Evolutionary conservation across 2,797 vertebrate genomes (phyloP).

Genomic region (Darevskia mixta): DNA sequence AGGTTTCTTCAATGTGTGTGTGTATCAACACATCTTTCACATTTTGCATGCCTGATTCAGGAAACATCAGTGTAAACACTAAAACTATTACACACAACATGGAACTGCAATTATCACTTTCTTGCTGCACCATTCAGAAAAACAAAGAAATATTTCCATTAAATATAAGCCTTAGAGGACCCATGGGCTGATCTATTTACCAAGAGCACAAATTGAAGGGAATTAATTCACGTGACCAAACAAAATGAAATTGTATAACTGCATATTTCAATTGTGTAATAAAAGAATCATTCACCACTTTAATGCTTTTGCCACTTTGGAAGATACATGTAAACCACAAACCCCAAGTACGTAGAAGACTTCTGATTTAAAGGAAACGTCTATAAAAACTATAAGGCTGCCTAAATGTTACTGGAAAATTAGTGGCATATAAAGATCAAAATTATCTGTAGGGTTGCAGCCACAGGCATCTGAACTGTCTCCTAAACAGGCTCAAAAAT

Average conservation of each 20-base stretch:
- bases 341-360: background rate
- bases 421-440: background rate
- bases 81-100: background rate
- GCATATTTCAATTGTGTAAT: background rate
- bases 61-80: background rate
- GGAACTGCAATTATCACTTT: background rate
- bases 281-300: background rate
- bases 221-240: background rate
- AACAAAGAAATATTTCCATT: background rate
- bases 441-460: background rate
- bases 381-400: background rate
- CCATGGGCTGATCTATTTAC: background rate
- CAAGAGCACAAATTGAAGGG: background rate
- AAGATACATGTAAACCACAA: background rate
- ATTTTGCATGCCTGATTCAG: background rate
- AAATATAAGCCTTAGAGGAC: background rate
- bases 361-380: background rate
- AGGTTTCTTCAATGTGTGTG: background rate
- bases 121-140: background rate
- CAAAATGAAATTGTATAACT: background rate
- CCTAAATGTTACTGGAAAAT: background rate
- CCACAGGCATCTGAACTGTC: background rate
- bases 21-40: background rate
- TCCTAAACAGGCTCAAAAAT: conserved; percentile 34
- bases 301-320: background rate